These are phyloP conservation scores for Somateria mollissima DNA, from an alignment of 2,797 vertebrate species.

Conservation along the genomic window DNA sequence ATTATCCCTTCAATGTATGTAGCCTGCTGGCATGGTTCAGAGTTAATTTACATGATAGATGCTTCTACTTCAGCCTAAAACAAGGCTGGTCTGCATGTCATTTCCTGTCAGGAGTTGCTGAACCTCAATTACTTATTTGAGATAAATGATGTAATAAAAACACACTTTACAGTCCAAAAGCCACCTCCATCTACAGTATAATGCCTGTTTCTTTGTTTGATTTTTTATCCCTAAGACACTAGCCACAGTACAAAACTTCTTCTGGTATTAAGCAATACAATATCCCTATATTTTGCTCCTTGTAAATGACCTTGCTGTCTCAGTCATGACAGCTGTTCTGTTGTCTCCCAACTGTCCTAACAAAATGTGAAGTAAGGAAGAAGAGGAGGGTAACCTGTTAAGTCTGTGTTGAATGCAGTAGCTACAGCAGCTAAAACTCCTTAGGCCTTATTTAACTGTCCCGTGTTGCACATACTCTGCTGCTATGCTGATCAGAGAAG, in stretches of 20 bases:
- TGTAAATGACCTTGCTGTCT: background rate
- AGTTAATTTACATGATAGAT: slow-evolving; percentile 66
- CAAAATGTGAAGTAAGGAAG: background rate
- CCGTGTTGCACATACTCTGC: background rate
- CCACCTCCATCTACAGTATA: background rate
- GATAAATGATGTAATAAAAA: slow-evolving; percentile 64
- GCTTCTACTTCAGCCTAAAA: slow-evolving; percentile 42
- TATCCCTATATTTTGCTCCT: background rate
- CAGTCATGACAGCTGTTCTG: background rate
- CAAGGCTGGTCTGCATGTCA: slow-evolving; percentile 38
- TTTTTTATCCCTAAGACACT: background rate
- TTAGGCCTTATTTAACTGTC: background rate
- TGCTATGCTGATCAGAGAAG: background rate
- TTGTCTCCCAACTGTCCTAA: background rate
- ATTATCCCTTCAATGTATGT: slow-evolving; percentile 52
- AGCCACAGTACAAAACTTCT: background rate
- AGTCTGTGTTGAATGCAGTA: background rate
- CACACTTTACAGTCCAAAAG: slow-evolving; percentile 33
- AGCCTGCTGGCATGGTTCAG: slow-evolving; percentile 13
- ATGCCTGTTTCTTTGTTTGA: background rate
- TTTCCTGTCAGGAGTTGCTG: slow-evolving; percentile 44
- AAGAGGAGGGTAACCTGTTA: background rate
- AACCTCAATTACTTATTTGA: slow-evolving; percentile 57
- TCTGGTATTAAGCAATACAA: background rate
- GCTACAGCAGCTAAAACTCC: background rate